Evolutionary conservation across 2,113 vertebrate species (phyloP), one percentile per base, ranked within the genome.

Genomic region (Oreochromis aureus): DNA sequence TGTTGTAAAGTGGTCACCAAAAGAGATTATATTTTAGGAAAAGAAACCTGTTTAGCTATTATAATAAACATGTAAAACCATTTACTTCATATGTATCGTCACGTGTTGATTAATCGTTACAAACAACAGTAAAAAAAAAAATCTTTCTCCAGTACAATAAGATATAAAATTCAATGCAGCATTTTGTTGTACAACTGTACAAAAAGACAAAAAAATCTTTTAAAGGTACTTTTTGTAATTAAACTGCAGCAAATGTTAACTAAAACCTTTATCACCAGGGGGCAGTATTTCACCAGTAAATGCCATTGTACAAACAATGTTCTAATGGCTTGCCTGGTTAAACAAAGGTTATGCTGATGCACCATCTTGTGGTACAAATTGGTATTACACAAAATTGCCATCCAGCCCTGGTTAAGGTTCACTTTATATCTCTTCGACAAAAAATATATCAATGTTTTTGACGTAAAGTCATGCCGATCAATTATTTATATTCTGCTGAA

Each of bases 121-220:
- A 89, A 86, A 85, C 81, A 59, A 66, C 36, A 81, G 80, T 87
- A 61, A 80, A 86, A 84, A 27, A 27, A 27, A 36, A 66, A 86
- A 56, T 61, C 13, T 54, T 54, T 32, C 56, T 86, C 80, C n/a
- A 84, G 82, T n/a, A 13, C 56, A 80, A 71, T 13, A 82, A 22
- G 46, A 66, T 89, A 84, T 15, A 87, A 90, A 89, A 82, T 5
- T 10, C 8, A 69, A 86, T 82, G 89, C 92, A 90, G 88, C 89
- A 86, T 90, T 90, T 90, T 18, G 51, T 83, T 34, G 44, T 82
- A 80, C 15, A 32, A 53, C 22, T 78, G 83, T 46, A 82, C 76
- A 53, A 59, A 27, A 81, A 10, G 7, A 34, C 59, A 81, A 51
- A 22, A 10, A 46, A 78, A 53, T 32, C 4, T 18, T 76, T 76